These are phyloP conservation scores for Cephonodes hylas DNA, from an alignment of 2,888 invertebrate species.

Conservation along the genomic window DNA sequence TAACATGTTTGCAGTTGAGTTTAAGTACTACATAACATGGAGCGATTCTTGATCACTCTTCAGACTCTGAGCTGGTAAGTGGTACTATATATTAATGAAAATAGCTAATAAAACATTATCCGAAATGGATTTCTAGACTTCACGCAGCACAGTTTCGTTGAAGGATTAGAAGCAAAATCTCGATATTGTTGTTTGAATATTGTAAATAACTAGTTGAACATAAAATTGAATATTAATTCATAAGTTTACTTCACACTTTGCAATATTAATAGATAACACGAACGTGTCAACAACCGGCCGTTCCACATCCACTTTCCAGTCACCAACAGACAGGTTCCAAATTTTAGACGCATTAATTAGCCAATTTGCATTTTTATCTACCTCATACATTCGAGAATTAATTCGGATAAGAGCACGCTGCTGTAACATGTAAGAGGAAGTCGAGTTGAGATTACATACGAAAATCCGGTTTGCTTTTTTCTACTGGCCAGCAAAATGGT, in stretches of 20 bases:
- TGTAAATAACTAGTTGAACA: no score
- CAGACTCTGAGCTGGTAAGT: no score
- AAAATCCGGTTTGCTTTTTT: neutral
- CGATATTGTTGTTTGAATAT: no score
- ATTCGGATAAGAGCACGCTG: neutral
- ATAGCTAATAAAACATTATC: no score
- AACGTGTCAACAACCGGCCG: neutral
- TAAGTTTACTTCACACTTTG: neutral
- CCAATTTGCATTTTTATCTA: slow-evolving; percentile 4
- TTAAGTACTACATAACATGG: no score
- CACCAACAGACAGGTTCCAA: neutral
- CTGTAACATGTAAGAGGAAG: neutral
- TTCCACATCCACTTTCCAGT: neutral
- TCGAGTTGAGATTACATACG: neutral
- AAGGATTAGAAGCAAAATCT: no score
- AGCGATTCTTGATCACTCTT: no score
- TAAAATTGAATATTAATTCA: neutral
- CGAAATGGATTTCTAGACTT: no score
- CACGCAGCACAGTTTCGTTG: no score
- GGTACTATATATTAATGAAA: no score
- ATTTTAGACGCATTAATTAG: neutral
- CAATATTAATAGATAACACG: slow-evolving; percentile 1
- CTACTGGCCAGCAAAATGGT: neutral
- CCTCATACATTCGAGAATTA: neutral
- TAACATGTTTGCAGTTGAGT: no score